Base-by-base conservation (phyloP, 1,140 invertebrate species). In the Aphelinus certus region DNA sequence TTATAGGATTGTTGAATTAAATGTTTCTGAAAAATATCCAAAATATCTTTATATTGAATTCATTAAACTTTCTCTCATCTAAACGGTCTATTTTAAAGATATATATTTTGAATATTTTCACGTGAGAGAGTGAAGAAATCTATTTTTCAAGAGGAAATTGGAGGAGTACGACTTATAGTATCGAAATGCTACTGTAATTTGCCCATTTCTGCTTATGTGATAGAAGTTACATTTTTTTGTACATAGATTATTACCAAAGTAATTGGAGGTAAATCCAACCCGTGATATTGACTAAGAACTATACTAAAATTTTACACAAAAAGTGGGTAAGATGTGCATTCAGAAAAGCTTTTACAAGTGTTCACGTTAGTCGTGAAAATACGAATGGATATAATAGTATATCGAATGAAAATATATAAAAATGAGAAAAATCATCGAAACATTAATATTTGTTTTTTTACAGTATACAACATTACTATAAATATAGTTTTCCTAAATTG, bases 211-310 rank as follows among this genome's bases (percentile, higher is more conserved):
- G 51, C 42, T 61, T 60, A 69, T 63, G 46, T 43, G 7, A 74
- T 74, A 74, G 60, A 43, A 46, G 62, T 61, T 55, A 1, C 60
- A n/a, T 26, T 69, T 69, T 69, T 74, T 63, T 69, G 73, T 74
- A 74, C 62, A 74, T 74, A 68, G 49, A 62, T 49, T 53, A 48
- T 74, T 69, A 63, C 43, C 60, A 57, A 68, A 68, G 72, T 68
- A 66, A 63, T 68, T 68, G 65, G 58, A 74, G 62, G 63, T 56
- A 49, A 69, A 69, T 69, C 73, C 60, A 74, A 74, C 10, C 60
- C n/a, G 67, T 63, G 49, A 69, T 63, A 68, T 57, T 57, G 26
- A 74, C 64, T 73, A 58, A 51, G 57, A 66, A 73, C 9, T 43
- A 43, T 62, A 68, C 47, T 74, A 49, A 74, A 68, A 69, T 73